Percentiles rank a stretch among this genome's conserved stretches.
phyloP scores from a whole-genome alignment of 2,888 invertebrate species.

The Catocala nupta region DNA sequence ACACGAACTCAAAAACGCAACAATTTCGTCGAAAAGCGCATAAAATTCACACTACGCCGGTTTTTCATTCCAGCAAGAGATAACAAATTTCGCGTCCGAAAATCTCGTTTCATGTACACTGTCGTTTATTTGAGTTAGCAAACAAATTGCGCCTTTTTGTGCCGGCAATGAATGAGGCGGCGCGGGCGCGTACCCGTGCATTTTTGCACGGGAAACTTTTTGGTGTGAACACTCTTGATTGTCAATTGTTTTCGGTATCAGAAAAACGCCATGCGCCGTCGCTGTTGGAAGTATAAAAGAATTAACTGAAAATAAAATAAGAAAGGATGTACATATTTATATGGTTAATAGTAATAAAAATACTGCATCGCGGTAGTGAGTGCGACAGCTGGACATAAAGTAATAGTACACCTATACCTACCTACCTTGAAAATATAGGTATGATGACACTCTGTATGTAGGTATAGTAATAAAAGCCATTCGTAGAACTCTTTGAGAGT shows the following conservation, averaged over 20 bases:
- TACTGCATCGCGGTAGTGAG: too few species aligned
- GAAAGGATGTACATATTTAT: not conserved
- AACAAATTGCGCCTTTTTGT: constrained; percentile 49
- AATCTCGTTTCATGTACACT: constrained; percentile 48
- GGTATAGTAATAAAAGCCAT: too few species aligned
- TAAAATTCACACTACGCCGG: constrained; percentile 31
- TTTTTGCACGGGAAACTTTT: constrained; percentile 38
- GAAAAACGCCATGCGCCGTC: not conserved
- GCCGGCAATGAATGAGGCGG: constrained; percentile 38
- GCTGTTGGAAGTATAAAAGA: not conserved
- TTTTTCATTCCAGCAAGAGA: constrained; percentile 36
- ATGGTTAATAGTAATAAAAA: too few species aligned
- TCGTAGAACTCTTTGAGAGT: too few species aligned
- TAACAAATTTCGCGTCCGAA: constrained; percentile 40
- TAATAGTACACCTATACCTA: too few species aligned
- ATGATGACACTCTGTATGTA: too few species aligned
- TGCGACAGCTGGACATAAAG: too few species aligned
- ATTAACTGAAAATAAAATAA: not conserved
- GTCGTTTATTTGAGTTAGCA: constrained; percentile 49
- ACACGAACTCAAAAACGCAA: constrained; percentile 13
- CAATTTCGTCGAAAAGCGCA: constrained; percentile 24
- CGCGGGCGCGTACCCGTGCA: constrained; percentile 15
- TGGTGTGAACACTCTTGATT: constrained; percentile 44
- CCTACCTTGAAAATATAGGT: too few species aligned
- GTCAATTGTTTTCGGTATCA: constrained; percentile 48